Evolutionary conservation across 2,888 invertebrate genomes (phyloP).

Genomic region (Coleophora flavipennella): DNA sequence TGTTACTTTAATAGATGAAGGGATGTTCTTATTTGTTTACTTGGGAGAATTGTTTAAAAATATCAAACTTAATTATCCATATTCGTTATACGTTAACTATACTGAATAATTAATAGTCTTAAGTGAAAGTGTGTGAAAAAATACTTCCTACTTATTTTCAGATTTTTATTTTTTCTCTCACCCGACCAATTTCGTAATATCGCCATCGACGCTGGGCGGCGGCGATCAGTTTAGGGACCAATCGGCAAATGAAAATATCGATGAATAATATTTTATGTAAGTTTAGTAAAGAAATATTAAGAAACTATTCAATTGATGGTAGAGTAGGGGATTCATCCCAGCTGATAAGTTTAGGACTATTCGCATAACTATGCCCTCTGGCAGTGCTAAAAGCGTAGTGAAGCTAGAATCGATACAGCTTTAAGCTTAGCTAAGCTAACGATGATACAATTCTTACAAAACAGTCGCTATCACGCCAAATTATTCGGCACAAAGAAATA

Average conservation of each 20-base stretch:
- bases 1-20: conserved; percentile 58
- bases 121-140: conserved; percentile 67
- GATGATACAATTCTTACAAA: conserved; percentile 22
- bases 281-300: conserved; percentile 42
- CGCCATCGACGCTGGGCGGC: conserved; percentile 46
- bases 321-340: conserved; percentile 55
- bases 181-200: conserved; percentile 61
- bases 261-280: conserved; percentile 51
- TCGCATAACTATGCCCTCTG: conserved; percentile 32
- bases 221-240: conserved; percentile 44
- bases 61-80: conserved; percentile 48
- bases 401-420: conserved; percentile 53
- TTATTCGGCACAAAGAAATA: conserved; percentile 25
- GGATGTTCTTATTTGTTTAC: conserved; percentile 55
- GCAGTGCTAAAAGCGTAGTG: conserved; percentile 35
- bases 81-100: conserved; percentile 56
- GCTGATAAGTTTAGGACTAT: conserved; percentile 37
- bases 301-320: conserved; percentile 54
- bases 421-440: conserved; percentile 47
- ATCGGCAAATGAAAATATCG: conserved; percentile 48
- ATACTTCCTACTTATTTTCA: conserved; percentile 70
- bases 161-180: conserved; percentile 71
- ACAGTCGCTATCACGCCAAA: conserved; percentile 23
- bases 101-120: conserved; percentile 44
- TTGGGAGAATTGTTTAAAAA: conserved; percentile 57